Conservation (phyloP, 2,113 vertebrate species). For the Ptychochromis oligacanthus region DNA sequence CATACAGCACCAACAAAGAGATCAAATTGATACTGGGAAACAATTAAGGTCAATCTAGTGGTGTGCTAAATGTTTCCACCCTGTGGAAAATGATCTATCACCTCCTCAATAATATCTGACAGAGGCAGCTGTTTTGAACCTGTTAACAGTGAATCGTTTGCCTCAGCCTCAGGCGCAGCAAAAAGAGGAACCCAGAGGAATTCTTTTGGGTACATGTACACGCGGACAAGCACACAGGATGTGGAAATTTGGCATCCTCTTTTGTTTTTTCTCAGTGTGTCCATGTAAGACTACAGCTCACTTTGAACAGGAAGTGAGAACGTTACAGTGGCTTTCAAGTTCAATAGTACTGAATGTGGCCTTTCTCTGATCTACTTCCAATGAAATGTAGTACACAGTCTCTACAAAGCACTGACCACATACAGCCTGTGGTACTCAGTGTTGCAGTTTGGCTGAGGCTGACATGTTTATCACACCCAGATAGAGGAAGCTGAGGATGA, state of each 20-base stretch:
- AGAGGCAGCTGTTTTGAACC: slow-evolving; percentile 63
- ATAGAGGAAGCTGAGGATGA: slow-evolving; percentile 30
- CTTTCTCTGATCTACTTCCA: slow-evolving; percentile 10
- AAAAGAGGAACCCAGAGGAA: slow-evolving; percentile 35
- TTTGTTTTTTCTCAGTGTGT: not conserved
- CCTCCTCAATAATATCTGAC: slow-evolving; percentile 64
- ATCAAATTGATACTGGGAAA: slow-evolving; percentile 50
- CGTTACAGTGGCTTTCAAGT: not conserved
- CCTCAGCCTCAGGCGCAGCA: slow-evolving; percentile 27
- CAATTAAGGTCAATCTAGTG: slow-evolving; percentile 38
- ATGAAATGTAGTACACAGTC: not conserved
- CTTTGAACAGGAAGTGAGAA: slow-evolving; percentile 39
- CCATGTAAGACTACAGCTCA: not conserved
- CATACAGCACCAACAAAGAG: not conserved
- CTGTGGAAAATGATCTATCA: slow-evolving; percentile 60
- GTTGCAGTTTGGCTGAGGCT: slow-evolving; percentile 11
- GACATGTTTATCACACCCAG: slow-evolving; percentile 52
- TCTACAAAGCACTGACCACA: not conserved
- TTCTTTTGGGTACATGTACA: not conserved
- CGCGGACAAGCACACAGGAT: slow-evolving; percentile 18
- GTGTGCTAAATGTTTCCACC: slow-evolving; percentile 32
- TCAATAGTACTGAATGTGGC: slow-evolving; percentile 4
- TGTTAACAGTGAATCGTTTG: slow-evolving; percentile 32
- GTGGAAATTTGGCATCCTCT: slow-evolving; percentile 6
- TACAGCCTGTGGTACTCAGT: not conserved